Evolutionary conservation across 1,140 invertebrate genomes (phyloP).

Genomic region (Portunus trituberculatus): DNA sequence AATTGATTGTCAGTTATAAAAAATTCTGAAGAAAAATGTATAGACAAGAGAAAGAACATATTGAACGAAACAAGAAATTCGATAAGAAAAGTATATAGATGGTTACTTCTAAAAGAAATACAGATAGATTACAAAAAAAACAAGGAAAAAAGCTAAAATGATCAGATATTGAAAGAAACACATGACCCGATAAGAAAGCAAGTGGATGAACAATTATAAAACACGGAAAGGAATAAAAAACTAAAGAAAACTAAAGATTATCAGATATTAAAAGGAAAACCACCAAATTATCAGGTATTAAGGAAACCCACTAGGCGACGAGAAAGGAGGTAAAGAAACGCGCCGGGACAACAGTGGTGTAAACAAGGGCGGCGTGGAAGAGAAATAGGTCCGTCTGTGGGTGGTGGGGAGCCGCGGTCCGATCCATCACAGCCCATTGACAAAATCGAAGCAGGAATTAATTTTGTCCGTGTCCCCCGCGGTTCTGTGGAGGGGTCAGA

Average conservation of each 20-base stretch:
- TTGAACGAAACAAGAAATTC: neutral
- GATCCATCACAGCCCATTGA: slow-evolving; percentile 71
- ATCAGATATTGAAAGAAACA: neutral
- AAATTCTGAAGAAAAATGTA: neutral
- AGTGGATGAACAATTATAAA: too few species aligned
- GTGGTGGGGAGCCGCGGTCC: neutral
- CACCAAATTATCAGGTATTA: neutral
- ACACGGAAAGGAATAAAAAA: too few species aligned
- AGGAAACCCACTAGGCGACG: neutral
- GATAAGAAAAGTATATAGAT: too few species aligned
- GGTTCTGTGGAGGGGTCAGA: slow-evolving; percentile 63
- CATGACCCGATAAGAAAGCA: neutral
- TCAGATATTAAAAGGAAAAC: neutral
- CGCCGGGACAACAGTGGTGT: neutral
- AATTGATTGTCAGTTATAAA: neutral
- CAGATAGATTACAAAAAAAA: neutral
- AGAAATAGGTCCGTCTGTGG: neutral
- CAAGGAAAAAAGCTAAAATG: neutral
- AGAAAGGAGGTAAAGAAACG: neutral
- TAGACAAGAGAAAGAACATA: neutral
- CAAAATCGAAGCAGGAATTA: slow-evolving; percentile 76
- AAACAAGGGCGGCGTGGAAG: neutral
- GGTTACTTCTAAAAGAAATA: too few species aligned
- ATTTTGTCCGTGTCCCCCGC: slow-evolving; percentile 64
- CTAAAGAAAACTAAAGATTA: too few species aligned